Evolutionary conservation across 2,797 vertebrate species (phyloP), one percentile per base, ranked within the genome.

Genomic region (Rhinogobio ventralis): DNA sequence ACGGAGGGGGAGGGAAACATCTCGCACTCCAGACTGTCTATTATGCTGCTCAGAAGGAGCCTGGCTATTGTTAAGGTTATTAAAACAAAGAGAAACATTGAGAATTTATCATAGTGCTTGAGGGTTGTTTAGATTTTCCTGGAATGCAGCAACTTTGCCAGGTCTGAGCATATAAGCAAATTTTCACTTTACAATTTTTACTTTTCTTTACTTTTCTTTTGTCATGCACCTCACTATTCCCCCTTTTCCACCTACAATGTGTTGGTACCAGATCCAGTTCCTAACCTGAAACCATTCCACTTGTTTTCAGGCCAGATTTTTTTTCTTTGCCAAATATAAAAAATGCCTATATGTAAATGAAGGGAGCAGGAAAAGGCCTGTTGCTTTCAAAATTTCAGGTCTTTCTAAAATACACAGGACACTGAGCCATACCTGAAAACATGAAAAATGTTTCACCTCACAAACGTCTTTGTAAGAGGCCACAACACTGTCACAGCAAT

Each of bases 21-120:
- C 87, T 86, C 83, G 62, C 86, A 86, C 82, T 85, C 55, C 85
- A 85, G 60, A 87, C 86, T 83, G 84, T 81, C 76, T 84, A 86
- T 88, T 84, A 86, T 36, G 42, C 79, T 57, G 83, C 53, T 46
- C 46, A 80, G 80, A 89, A 85, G 86, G 76, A 87, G 85, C 42
- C 89, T 83, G 83, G 86, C 81, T 89, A 85, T 89, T 86, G 85
- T 86, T 88, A 88, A 89, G 89, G 86, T 87, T 89, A 89, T 89
- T 88, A 86, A 88, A 90, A 90, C 86, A 87, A 86, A 88, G 80
- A 89, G 87, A 87, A 87, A 87, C 83, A 82, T 42, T 81, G 68
- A 84, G 88, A 87, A 90, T 88, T 89, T 87, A 89, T 88, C 77
- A 69, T 77, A 75, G 80, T 36, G 75, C 30, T 87, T 51, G 64